Percentiles rank a stretch among this genome's conserved stretches.
Conservation (phyloP, 2,797 vertebrate genomes). For the Sebastes flavidus region DNA sequence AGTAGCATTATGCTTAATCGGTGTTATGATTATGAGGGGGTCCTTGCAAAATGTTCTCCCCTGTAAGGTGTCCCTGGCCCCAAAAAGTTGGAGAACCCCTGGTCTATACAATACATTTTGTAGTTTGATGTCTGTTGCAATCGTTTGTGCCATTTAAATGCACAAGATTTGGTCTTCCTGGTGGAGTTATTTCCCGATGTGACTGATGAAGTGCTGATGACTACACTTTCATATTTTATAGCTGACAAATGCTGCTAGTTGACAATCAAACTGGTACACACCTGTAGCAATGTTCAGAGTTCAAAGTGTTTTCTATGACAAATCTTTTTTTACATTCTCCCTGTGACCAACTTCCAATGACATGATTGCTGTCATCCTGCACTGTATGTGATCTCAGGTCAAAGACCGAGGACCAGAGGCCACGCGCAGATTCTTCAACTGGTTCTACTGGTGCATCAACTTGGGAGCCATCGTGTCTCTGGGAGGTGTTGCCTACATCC, state of each 20-base stretch:
- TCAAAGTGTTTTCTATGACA: background rate
- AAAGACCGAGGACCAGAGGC: conserved; percentile 95
- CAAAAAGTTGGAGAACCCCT: no score
- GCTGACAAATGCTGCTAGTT: background rate
- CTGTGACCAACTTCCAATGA: background rate
- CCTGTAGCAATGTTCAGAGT: background rate
- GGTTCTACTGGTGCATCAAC: conserved; percentile 99
- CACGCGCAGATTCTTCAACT: conserved; percentile 96
- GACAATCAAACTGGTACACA: background rate
- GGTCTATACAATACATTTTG: background rate
- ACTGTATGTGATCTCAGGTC: conserved; percentile 79
- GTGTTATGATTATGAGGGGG: no score
- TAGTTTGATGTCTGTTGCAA: background rate
- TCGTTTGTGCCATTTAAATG: background rate
- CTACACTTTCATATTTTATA: background rate
- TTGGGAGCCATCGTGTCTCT: conserved; percentile 94
- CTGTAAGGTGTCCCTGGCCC: no score
- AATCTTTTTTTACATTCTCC: background rate
- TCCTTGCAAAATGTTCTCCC: no score
- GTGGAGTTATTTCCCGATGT: background rate
- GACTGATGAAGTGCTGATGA: background rate
- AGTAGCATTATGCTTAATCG: no score
- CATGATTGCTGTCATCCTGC: background rate
- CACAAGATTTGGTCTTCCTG: background rate
- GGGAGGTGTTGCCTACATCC: conserved; percentile 93